A percentile compares a stretch with the other conserved stretches of the same genome.
These are phyloP conservation scores for Porites lutea DNA, from an alignment of 64 coral and sea anemone species.

Conservation along the genomic window DNA sequence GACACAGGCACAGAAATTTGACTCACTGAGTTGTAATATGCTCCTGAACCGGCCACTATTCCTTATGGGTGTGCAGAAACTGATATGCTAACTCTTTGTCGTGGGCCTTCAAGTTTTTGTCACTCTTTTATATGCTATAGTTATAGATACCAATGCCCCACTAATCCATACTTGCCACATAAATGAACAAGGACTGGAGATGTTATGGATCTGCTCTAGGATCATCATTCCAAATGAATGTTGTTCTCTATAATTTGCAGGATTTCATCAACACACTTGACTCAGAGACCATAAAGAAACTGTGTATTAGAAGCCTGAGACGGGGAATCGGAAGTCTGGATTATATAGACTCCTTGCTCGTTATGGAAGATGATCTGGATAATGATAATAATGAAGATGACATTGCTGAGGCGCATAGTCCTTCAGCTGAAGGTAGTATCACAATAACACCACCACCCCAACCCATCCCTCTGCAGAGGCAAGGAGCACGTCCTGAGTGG, in stretches of 20 bases:
- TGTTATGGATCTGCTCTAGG: too few relatives aligned
- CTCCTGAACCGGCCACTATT: neutral
- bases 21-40: neutral
- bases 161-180: neutral
- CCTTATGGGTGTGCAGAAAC: neutral
- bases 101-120: slow-evolving; percentile 6
- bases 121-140: neutral
- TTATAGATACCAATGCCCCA: neutral
- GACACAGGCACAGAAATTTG: neutral
- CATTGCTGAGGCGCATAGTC: neutral
- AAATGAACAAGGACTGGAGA: too few relatives aligned
- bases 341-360: slow-evolving; percentile 4
- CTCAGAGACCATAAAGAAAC: neutral
- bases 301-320: neutral
- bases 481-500: neutral
- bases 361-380: slow-evolving; percentile 23
- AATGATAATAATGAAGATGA: neutral
- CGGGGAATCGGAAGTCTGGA: slow-evolving; percentile 32
- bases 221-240: neutral
- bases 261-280: slow-evolving; percentile 10
- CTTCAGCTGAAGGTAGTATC: too few relatives aligned
- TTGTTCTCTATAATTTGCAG: neutral
- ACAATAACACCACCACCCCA: neutral
- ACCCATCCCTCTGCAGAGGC: neutral
- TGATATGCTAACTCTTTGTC: neutral